phyloP scores from a whole-genome alignment of 2,113 vertebrate species.

The Myrmophylax atrothorax region DNA sequence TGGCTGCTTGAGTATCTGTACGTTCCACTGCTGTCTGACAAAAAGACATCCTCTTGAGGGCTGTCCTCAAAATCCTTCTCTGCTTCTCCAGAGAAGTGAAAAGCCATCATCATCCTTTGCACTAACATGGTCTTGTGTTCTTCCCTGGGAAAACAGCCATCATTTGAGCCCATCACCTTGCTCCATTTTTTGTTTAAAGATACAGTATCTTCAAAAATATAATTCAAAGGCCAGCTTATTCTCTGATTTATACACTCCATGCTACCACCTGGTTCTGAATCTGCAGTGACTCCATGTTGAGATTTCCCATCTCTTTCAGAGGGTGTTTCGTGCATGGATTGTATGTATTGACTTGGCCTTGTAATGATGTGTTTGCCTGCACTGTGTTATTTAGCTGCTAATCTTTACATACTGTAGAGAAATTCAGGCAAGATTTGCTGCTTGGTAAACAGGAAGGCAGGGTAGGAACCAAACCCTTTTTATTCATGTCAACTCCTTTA shows the following conservation, averaged over 20 bases:
- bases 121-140: not conserved
- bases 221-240: not conserved
- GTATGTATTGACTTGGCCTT: not conserved
- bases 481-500: not conserved
- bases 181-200: not conserved
- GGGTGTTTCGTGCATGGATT: not conserved
- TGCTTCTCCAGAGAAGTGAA: not conserved
- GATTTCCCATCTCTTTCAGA: not conserved
- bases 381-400: conserved; percentile 7
- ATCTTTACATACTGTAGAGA: not conserved
- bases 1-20: not conserved
- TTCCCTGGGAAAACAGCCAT: not conserved
- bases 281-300: not conserved
- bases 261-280: not conserved
- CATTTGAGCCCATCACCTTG: not conserved
- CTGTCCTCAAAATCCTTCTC: not conserved
- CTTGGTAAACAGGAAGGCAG: conserved; percentile 4
- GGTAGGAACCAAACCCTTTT: not conserved
- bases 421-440: conserved; percentile 7
- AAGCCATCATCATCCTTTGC: not conserved
- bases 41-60: not conserved
- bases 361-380: not conserved
- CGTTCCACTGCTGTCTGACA: not conserved
- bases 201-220: not conserved
- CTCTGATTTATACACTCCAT: not conserved